Evolutionary conservation across 2,113 vertebrate genomes (phyloP).

Genomic region (Tachuris rubrigastra): DNA sequence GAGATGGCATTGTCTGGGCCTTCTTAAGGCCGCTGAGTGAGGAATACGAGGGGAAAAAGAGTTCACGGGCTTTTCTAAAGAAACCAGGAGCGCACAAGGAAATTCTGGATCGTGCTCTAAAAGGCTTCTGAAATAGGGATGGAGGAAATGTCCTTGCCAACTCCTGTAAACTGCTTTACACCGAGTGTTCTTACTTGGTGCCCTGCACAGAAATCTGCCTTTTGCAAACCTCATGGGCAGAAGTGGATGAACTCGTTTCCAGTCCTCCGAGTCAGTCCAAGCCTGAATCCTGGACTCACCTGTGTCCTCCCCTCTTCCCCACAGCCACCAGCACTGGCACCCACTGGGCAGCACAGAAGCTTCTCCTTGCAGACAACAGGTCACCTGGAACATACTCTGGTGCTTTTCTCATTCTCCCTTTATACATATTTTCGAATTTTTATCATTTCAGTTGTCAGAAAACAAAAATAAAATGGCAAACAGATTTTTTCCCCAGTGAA

Average conservation of each 20-base stretch:
- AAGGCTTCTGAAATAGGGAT: neutral
- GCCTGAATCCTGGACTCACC: neutral
- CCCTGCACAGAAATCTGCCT: neutral
- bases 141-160: neutral
- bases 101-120: neutral
- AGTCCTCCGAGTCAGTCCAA: neutral
- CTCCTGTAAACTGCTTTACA: neutral
- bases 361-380: neutral
- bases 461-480: neutral
- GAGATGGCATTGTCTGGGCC: neutral
- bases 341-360: neutral
- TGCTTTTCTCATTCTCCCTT: neutral
- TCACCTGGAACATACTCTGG: neutral
- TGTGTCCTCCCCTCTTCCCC: neutral
- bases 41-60: neutral
- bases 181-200: neutral
- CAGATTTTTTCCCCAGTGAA: neutral
- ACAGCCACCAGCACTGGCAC: neutral
- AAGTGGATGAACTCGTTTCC: neutral
- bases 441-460: neutral
- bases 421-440: neutral
- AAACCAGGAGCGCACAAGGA: neutral
- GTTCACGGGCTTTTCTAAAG: neutral
- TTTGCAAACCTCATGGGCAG: neutral
- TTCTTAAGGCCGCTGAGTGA: neutral